Conservation (phyloP, 2,797 vertebrate species). For the Molossus molossus region DNA sequence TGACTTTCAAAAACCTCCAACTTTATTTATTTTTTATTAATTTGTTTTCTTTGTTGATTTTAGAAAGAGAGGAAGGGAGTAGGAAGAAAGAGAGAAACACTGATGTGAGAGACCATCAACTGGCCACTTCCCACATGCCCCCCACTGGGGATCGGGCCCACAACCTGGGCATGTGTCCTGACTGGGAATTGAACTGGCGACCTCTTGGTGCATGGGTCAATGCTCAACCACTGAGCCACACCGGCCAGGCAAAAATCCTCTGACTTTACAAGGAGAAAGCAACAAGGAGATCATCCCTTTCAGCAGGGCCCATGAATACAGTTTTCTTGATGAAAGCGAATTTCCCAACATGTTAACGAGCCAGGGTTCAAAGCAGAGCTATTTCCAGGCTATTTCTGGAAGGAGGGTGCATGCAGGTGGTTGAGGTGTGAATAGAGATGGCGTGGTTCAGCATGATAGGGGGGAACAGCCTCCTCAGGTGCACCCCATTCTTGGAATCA, state of each 20-base stretch:
- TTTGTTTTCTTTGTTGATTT: too few species aligned
- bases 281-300: constrained; percentile 43
- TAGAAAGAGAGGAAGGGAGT: too few species aligned
- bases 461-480: constrained; percentile 42
- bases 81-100: too few species aligned
- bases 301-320: constrained; percentile 36
- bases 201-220: too few species aligned
- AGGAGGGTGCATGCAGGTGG: neutral
- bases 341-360: constrained; percentile 52
- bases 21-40: neutral
- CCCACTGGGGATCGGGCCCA: too few species aligned
- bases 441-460: constrained; percentile 20
- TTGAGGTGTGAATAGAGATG: constrained; percentile 59
- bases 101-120: too few species aligned
- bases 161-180: too few species aligned
- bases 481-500: constrained; percentile 24
- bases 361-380: neutral
- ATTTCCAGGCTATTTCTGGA: neutral
- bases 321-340: constrained; percentile 30
- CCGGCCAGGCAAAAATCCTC: too few species aligned
- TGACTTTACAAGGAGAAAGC: neutral
- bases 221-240: too few species aligned
- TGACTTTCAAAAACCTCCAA: neutral
- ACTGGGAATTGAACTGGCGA: too few species aligned
- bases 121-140: too few species aligned